phyloP scores from a whole-genome alignment of 2,113 vertebrate species.

The Cacatua alba region DNA sequence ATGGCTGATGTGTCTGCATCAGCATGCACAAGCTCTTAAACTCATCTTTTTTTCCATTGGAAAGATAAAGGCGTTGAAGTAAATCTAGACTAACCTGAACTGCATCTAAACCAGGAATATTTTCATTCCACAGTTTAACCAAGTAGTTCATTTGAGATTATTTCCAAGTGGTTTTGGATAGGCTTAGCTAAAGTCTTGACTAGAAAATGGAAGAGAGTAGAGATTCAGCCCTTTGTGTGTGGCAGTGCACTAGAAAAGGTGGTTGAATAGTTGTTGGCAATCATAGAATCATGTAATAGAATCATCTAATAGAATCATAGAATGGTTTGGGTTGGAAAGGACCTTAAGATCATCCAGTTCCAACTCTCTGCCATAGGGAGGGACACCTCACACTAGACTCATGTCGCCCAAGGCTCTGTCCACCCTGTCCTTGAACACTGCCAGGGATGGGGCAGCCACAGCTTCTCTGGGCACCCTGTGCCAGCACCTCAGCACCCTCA shows the following conservation, averaged over 20 bases:
- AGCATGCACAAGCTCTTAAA: not conserved
- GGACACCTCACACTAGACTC: not conserved
- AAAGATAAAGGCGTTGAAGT: not conserved
- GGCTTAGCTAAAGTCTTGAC: not conserved
- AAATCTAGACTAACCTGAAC: not conserved
- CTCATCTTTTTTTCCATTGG: not conserved
- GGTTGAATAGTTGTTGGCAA: not conserved
- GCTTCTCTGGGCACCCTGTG: too few relatives aligned
- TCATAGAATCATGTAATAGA: not conserved
- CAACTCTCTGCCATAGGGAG: not conserved
- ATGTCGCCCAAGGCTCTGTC: rapidly evolving
- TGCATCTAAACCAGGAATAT: not conserved
- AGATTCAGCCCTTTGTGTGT: not conserved
- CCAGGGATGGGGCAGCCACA: too few relatives aligned
- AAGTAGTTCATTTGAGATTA: not conserved
- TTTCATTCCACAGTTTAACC: not conserved
- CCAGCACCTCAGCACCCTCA: too few relatives aligned
- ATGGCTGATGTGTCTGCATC: not conserved
- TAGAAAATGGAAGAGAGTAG: not conserved
- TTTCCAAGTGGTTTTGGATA: not conserved
- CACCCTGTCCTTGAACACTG: not conserved
- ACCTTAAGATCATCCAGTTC: not conserved
- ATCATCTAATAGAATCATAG: not conserved
- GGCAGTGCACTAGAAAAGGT: not conserved
- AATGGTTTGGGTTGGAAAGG: not conserved